Conservation (phyloP, 2,888 invertebrate genomes). For the Lottia gigantea region DNA sequence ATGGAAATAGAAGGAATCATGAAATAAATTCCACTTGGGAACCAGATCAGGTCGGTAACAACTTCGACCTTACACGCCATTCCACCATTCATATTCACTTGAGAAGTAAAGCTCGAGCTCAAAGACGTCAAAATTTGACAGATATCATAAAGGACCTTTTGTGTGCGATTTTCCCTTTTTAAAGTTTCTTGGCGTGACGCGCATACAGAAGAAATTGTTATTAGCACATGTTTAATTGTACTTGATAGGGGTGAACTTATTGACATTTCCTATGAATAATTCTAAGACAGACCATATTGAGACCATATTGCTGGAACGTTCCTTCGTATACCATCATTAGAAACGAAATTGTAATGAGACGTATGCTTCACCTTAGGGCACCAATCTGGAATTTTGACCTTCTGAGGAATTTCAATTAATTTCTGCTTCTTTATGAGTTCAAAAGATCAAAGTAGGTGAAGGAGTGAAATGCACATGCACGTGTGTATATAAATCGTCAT, state of each 20-base stretch:
- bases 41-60: constrained; percentile 1
- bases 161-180: background rate
- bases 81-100: background rate
- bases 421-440: too few species aligned
- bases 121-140: constrained; percentile 11
- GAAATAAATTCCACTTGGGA: background rate
- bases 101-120: background rate
- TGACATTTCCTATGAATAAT: constrained; percentile 2
- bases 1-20: constrained; percentile 5
- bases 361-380: too few species aligned
- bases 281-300: background rate
- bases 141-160: constrained; percentile 9
- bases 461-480: too few species aligned
- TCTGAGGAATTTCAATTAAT: too few species aligned
- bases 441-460: too few species aligned
- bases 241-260: constrained; percentile 5
- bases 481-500: too few species aligned
- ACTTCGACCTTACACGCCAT: constrained; percentile 11
- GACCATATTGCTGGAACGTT: too few species aligned
- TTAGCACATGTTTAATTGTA: constrained; percentile 7
- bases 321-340: too few species aligned
- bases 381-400: too few species aligned
- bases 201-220: constrained; percentile 4
- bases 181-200: constrained; percentile 8
- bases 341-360: too few species aligned